phyloP scores from a whole-genome alignment of 2,113 vertebrate species.

The Carollia perspicillata region DNA sequence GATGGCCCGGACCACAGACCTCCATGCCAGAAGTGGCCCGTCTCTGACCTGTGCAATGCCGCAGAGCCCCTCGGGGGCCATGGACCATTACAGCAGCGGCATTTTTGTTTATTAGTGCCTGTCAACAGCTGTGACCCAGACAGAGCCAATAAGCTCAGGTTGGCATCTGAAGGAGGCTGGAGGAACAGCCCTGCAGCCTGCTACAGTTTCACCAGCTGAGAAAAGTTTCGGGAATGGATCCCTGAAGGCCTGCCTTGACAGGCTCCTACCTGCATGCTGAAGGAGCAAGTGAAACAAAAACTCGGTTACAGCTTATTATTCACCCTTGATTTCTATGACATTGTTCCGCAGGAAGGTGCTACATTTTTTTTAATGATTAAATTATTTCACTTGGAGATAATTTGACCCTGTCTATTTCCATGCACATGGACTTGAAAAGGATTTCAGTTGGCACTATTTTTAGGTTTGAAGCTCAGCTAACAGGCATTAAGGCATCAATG shows the following conservation, averaged over 20 bases:
- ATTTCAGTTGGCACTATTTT: background rate
- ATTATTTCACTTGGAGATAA: constrained; percentile 1
- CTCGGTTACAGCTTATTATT: background rate
- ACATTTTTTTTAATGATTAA: background rate
- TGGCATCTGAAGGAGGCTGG: background rate
- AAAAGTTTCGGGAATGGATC: no score
- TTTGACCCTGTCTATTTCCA: background rate
- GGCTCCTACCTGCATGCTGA: background rate
- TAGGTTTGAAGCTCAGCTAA: background rate
- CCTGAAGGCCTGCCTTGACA: background rate
- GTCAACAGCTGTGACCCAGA: background rate
- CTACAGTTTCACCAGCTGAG: background rate
- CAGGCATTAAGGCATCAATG: background rate
- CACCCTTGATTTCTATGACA: background rate
- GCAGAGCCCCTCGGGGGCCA: background rate
- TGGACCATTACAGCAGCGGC: fast-evolving
- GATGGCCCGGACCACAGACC: no score
- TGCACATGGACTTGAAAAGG: background rate
- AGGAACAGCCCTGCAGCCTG: background rate
- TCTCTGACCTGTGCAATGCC: background rate
- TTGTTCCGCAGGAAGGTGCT: background rate
- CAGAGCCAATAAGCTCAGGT: background rate
- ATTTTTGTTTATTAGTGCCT: background rate
- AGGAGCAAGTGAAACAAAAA: background rate
- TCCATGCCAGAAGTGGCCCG: background rate